A percentile compares a stretch with the other conserved stretches of the same genome.
phyloP scores from a whole-genome alignment of 1,140 invertebrate genomes.

The Parasteatoda tepidariorum region DNA sequence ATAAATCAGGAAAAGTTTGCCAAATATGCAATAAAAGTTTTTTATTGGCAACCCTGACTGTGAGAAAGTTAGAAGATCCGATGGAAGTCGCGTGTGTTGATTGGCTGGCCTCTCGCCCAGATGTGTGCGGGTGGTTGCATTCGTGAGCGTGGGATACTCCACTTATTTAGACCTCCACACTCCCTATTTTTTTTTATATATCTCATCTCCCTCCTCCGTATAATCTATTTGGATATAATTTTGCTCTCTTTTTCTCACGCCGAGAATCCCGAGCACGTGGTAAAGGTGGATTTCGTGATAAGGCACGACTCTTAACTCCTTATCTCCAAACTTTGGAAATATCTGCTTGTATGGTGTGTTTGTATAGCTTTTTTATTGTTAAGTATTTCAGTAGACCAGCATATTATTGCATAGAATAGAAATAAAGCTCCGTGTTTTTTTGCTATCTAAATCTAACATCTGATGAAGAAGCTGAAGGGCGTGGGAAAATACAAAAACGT shows the following conservation, averaged over 20 bases:
- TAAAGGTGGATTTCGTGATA: slow-evolving; percentile 16
- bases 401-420: too few species aligned
- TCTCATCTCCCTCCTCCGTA: not conserved
- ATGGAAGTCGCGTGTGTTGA: slow-evolving; percentile 43
- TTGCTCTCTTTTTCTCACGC: slow-evolving; percentile 35
- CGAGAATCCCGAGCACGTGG: not conserved
- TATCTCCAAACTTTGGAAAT: not conserved
- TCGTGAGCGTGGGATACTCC: slow-evolving; percentile 50
- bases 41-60: not conserved
- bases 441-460: too few species aligned
- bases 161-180: not conserved
- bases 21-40: not conserved
- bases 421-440: too few species aligned
- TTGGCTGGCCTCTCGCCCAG: slow-evolving; percentile 37
- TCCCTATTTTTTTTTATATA: not conserved
- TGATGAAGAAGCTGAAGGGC: too few species aligned
- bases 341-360: not conserved
- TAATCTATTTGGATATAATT: slow-evolving; percentile 48
- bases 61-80: slow-evolving; percentile 46
- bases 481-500: too few species aligned
- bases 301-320: slow-evolving; percentile 17
- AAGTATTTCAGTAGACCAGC: not conserved
- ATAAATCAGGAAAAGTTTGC: not conserved
- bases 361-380: not conserved
- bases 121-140: slow-evolving; percentile 44